Conservation (phyloP, 2,888 invertebrate genomes). For the Limnephilus auricula region DNA sequence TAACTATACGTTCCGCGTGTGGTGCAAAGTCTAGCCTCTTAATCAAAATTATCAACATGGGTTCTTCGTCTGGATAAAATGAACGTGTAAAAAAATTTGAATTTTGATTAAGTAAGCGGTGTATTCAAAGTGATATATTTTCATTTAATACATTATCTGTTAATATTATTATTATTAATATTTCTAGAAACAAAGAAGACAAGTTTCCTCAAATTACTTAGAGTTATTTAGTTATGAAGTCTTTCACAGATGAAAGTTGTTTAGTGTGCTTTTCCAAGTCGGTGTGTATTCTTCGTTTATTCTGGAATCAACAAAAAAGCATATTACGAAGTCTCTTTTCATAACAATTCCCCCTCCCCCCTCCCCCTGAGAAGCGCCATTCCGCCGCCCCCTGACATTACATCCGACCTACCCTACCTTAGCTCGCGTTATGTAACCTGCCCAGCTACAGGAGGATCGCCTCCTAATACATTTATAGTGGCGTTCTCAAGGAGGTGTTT, state of each 20-base stretch:
- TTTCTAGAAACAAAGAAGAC: not conserved
- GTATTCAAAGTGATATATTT: no score
- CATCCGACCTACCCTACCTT: conserved; percentile 26
- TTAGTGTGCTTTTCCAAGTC: not conserved
- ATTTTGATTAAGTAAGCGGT: no score
- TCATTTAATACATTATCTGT: no score
- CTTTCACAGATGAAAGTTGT: not conserved
- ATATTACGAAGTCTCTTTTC: not conserved
- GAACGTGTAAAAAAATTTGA: no score
- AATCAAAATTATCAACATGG: no score
- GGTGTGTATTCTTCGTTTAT: not conserved
- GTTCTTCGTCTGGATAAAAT: no score
- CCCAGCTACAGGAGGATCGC: not conserved
- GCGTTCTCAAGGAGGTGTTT: not conserved
- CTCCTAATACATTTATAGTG: not conserved
- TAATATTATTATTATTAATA: no score
- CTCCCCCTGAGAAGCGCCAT: not conserved
- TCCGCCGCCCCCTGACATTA: not conserved
- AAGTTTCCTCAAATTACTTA: not conserved
- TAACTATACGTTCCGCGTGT: no score
- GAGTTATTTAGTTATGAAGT: not conserved
- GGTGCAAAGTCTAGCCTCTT: no score
- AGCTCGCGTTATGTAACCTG: conserved; percentile 11
- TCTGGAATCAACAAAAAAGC: not conserved
- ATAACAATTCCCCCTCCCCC: not conserved